These are phyloP conservation scores for Gastrophryne carolinensis DNA, from an alignment of 2,797 vertebrate genomes.

Conservation along the genomic window DNA sequence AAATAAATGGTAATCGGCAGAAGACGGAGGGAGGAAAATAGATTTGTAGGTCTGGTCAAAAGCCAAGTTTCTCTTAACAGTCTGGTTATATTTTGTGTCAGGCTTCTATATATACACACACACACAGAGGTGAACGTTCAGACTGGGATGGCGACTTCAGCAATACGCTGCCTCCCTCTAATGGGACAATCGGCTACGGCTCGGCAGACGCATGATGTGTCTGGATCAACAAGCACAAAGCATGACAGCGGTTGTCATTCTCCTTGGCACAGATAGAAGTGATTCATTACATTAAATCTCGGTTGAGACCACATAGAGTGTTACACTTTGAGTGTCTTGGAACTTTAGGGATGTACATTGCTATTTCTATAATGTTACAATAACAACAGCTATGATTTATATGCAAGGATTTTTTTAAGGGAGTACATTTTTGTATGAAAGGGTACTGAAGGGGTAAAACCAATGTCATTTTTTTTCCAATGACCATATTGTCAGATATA, in stretches of 20 bases:
- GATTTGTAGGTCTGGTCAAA: slow-evolving; percentile 29
- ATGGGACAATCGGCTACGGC: slow-evolving; percentile 6
- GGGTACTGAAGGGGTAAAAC: no score
- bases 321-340: not conserved
- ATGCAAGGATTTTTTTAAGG: no score
- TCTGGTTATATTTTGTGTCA: slow-evolving; percentile 33
- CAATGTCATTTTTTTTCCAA: no score
- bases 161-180: not conserved
- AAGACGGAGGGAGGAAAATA: slow-evolving; percentile 17
- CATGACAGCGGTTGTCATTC: not conserved
- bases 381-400: not conserved
- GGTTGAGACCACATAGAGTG: slow-evolving; percentile 3
- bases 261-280: not conserved
- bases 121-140: not conserved
- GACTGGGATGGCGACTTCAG: not conserved
- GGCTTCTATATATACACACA: slow-evolving; percentile 26
- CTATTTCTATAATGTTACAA: not conserved
- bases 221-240: not conserved
- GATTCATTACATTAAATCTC: slow-evolving; percentile 8
- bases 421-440: no score
- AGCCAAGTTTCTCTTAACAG: slow-evolving; percentile 36
- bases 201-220: not conserved
- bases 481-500: no score
- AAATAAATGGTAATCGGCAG: slow-evolving; percentile 35
- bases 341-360: not conserved